Evolutionary conservation across 2,113 vertebrate genomes (phyloP), one percentile per base, ranked within the genome.

Genomic region (Monarcha castaneiventris): DNA sequence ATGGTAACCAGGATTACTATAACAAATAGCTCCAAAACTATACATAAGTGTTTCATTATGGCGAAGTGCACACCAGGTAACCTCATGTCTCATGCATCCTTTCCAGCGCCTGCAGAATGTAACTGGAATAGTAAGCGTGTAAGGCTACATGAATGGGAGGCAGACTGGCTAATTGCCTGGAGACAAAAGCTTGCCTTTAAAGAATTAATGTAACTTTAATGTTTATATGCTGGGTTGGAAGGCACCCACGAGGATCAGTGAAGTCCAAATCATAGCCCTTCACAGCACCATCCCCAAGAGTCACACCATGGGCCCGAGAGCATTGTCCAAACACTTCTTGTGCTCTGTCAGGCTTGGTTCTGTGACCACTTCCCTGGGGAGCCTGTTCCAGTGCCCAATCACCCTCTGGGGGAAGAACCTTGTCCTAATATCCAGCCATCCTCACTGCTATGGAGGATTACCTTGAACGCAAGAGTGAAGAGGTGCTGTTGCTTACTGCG

Each of bases 231-330:
- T 69, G 74, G 19, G 10, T 46, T 62, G 8, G 23, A 78, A 46
- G 29, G 33, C 19, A 62, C 15, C 27, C 29, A 62, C 12, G 23
- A 69, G 10, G 10, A 19, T 54, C n/a, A 46, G 0, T 19, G 27
- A 46, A 37, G 39, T 33, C 27, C 37, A 68, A 18, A 52, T 33
- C 33, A 19, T 35, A 21, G 35, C 21, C 21, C 13, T 86, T 11
- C 26, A 32, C 35, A 35, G 4, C 32, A 67, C 21, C 52, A 51
- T 13, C 21, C 32, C 6, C 21, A 26, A 43, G 30, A 32, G 44
- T 59, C 21, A 32, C 20, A 43, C 16, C 1, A 0, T 35, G 32
- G 8, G 17, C 32, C 21, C 0, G 1, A 49, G 35, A 67, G 16
- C 13, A 49, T 3, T 58, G 35, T 39, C 14, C 27, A 51, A 58